phyloP scores from a whole-genome alignment of 23 tunicate species.

The Trididemnum clinides region DNA sequence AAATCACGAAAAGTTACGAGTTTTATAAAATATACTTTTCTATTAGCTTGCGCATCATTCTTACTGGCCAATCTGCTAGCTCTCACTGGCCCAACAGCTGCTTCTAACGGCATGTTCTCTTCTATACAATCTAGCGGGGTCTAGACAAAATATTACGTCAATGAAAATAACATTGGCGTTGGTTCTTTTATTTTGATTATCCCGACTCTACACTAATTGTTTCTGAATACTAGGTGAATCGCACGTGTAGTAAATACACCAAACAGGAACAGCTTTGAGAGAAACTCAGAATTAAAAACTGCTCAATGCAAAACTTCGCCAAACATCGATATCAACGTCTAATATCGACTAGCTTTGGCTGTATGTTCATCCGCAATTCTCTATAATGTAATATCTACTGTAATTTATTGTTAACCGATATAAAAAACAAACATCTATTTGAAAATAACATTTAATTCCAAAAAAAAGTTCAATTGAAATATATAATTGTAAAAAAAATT shows the following conservation, averaged over 20 bases:
- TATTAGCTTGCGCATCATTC: too few species aligned
- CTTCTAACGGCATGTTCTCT: too few species aligned
- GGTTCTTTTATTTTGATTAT: background rate
- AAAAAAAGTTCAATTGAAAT: background rate
- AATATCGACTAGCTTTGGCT: background rate
- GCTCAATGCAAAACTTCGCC: slow-evolving; percentile 47
- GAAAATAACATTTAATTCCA: too few species aligned
- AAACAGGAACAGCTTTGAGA: slow-evolving; percentile 53
- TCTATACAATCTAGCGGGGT: too few species aligned
- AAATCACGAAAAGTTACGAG: too few species aligned
- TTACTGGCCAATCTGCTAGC: too few species aligned
- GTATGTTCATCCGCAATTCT: slow-evolving; percentile 57
- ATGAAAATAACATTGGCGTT: slow-evolving; percentile 3
- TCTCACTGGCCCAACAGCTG: too few species aligned
- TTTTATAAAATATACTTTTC: too few species aligned
- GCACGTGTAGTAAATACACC: slow-evolving; percentile 75
- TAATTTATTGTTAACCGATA: too few species aligned
- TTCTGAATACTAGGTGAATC: slow-evolving; percentile 66
- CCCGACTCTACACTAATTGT: slow-evolving; percentile 68
- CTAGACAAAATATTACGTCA: background rate
- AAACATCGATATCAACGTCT: background rate
- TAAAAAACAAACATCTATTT: too few species aligned
- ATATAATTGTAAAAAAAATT: background rate
- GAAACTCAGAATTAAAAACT: slow-evolving; percentile 28
- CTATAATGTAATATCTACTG: too few species aligned